A percentile compares a stretch with the other conserved stretches of the same genome.
Conservation (phyloP, 2,113 vertebrate species). For the Malurus cyaneus region DNA sequence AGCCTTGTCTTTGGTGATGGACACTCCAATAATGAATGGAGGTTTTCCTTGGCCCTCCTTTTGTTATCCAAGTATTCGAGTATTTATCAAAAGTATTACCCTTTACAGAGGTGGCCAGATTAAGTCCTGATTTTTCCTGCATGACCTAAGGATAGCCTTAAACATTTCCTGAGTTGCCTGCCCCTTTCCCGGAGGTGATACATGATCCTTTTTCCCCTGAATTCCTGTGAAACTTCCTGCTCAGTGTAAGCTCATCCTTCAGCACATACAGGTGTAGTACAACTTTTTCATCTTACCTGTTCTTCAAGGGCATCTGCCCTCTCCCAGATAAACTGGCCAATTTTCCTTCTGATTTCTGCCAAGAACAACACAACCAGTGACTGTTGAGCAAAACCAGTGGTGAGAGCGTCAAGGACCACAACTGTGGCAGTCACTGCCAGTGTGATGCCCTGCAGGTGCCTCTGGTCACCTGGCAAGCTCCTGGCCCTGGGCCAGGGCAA, state of each 20-base stretch:
- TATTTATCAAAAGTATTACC: neutral
- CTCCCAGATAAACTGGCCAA: slow-evolving; percentile 80
- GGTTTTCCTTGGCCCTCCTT: neutral
- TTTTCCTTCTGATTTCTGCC: slow-evolving; percentile 77
- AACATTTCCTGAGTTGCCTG: neutral
- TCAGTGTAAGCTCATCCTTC: rapidly evolving
- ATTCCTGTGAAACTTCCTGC: neutral
- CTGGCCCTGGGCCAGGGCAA: neutral
- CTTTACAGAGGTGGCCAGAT: neutral
- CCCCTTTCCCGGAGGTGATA: neutral
- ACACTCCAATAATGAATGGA: neutral
- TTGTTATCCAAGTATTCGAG: neutral
- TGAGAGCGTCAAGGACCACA: neutral
- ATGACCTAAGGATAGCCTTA: too few species aligned
- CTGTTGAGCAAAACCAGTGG: neutral
- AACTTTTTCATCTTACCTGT: slow-evolving; percentile 63
- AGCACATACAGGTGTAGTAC: neutral
- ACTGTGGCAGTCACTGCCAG: rapidly evolving
- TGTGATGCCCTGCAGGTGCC: neutral
- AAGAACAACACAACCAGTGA: neutral
- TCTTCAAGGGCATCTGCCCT: neutral
- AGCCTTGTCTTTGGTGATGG: neutral
- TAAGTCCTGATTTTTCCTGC: neutral
- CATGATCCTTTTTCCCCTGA: neutral
- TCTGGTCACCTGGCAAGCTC: neutral